Conservation (phyloP, 2,888 invertebrate genomes). For the Pandemis heparana region DNA sequence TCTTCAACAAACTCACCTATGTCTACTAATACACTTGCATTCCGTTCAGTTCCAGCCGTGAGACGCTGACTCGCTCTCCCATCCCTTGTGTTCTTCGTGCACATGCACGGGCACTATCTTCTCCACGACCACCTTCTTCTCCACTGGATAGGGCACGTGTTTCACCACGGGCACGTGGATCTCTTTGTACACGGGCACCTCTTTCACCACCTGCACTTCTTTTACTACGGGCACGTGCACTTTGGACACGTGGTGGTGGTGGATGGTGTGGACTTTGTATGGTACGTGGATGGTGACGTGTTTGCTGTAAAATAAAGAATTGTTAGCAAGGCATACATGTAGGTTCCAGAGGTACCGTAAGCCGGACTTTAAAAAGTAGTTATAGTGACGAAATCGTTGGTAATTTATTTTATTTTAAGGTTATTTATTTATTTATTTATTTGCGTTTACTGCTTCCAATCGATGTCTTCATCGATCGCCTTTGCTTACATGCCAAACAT, state of each 20-base stretch:
- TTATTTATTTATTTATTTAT: no score
- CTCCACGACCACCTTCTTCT: conserved; percentile 75
- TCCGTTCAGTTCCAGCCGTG: conserved; percentile 81
- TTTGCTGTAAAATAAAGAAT: conserved; percentile 53
- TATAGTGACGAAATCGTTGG: no score
- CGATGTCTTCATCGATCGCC: no score
- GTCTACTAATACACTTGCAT: conserved; percentile 49
- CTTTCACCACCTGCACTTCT: conserved; percentile 76
- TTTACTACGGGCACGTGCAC: conserved; percentile 78
- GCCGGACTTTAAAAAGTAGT: no score
- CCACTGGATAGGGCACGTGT: conserved; percentile 71
- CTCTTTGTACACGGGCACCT: conserved; percentile 76
- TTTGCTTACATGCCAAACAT: no score
- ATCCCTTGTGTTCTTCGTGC: conserved; percentile 68
- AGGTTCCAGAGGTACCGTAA: no score
- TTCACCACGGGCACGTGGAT: conserved; percentile 74
- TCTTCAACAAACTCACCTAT: conserved; percentile 59
- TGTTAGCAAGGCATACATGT: no score
- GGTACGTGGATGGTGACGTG: conserved; percentile 82
- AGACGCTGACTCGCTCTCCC: conserved; percentile 79
- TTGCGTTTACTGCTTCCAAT: no score
- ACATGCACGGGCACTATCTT: conserved; percentile 76
- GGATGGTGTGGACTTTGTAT: conserved; percentile 79
- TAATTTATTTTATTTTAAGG: no score
- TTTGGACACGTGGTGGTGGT: conserved; percentile 81